phyloP scores from a whole-genome alignment of 2,113 vertebrate genomes.

The Galemys pyrenaicus region DNA sequence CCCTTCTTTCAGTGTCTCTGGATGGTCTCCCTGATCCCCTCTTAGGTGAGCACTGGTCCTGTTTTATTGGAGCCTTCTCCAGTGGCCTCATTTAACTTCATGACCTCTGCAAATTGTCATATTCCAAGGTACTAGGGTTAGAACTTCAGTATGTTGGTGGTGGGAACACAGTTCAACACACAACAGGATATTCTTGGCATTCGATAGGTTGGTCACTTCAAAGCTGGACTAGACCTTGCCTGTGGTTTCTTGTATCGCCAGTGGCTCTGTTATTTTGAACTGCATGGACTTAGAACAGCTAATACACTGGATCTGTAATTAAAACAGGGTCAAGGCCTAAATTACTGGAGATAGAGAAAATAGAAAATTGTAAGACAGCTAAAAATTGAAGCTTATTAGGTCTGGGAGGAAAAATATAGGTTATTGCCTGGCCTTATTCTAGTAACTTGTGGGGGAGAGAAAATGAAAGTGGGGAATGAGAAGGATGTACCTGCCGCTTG shows the following conservation, averaged over 20 bases:
- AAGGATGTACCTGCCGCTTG: neutral
- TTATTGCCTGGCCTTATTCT: neutral
- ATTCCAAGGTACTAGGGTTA: neutral
- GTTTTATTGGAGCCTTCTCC: neutral
- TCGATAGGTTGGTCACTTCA: neutral
- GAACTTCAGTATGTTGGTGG: neutral
- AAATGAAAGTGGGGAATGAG: neutral
- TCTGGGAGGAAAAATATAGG: conserved; percentile 2
- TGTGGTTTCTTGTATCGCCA: fast-evolving
- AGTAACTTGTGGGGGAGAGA: neutral
- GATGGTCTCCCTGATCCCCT: neutral
- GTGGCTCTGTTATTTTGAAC: neutral
- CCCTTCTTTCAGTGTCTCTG: neutral
- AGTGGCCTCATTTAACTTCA: neutral
- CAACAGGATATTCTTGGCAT: neutral
- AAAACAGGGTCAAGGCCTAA: neutral
- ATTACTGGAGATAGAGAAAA: neutral
- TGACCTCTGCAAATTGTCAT: neutral
- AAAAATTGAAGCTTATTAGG: conserved; percentile 13
- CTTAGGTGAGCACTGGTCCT: neutral
- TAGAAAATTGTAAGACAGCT: conserved; percentile 1
- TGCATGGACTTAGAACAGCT: neutral
- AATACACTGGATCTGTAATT: neutral
- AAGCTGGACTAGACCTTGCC: neutral
- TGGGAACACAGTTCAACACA: neutral